These are phyloP conservation scores for Notechis scutatus DNA, from an alignment of 2,113 vertebrate genomes.

Conservation along the genomic window DNA sequence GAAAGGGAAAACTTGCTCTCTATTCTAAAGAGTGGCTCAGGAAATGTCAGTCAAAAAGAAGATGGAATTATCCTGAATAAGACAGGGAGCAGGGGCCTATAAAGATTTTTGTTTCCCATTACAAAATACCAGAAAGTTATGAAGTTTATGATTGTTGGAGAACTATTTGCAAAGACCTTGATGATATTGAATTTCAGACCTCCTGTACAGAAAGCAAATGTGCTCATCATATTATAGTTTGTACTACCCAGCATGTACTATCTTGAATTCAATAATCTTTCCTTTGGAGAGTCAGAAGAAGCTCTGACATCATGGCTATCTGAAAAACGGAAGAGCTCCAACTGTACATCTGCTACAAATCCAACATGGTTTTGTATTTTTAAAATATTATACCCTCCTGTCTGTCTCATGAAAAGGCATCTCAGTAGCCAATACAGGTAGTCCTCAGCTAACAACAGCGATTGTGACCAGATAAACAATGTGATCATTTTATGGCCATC, in stretches of 20 bases:
- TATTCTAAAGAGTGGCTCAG: background rate
- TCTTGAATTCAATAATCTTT: background rate
- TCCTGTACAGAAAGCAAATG: background rate
- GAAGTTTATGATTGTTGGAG: background rate
- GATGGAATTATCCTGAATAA: background rate
- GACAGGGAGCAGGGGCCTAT: background rate
- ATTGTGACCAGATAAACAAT: background rate
- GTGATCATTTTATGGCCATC: background rate
- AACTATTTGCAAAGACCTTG: background rate
- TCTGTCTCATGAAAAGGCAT: background rate
- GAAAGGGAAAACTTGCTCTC: background rate
- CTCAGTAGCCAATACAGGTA: background rate
- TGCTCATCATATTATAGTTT: background rate
- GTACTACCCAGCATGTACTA: background rate
- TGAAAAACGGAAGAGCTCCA: background rate
- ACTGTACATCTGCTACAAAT: too few species aligned
- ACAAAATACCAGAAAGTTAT: background rate
- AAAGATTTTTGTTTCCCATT: background rate
- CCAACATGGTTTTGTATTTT: background rate
- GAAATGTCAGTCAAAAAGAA: background rate
- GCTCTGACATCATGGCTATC: background rate
- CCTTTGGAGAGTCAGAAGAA: background rate
- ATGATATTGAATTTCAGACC: background rate
- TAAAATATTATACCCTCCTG: background rate
- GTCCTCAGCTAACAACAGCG: background rate